Conservation (phyloP, 2,113 vertebrate genomes). For the Nibea coibor region DNA sequence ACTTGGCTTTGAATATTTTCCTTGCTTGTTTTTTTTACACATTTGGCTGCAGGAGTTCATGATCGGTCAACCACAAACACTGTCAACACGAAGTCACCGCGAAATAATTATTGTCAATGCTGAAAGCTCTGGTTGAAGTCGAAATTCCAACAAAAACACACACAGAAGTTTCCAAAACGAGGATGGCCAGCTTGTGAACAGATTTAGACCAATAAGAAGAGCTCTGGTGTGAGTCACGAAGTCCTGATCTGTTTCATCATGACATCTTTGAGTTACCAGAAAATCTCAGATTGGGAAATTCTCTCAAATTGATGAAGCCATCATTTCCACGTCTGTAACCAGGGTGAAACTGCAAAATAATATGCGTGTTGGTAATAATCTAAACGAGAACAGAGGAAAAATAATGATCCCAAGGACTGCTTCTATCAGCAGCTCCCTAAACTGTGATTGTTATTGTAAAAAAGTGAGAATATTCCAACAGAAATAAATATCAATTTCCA, state of each 20-base stretch:
- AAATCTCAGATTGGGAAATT: not conserved
- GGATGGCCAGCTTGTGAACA: not conserved
- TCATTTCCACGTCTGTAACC: not conserved
- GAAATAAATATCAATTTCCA: slow-evolving; percentile 16
- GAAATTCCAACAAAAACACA: not conserved
- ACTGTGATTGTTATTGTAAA: not conserved
- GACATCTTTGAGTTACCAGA: not conserved
- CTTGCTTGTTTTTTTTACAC: slow-evolving; percentile 6
- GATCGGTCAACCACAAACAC: slow-evolving; percentile 32
- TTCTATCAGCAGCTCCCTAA: slow-evolving; percentile 21
- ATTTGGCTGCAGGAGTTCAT: slow-evolving; percentile 14
- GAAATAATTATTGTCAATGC: not conserved
- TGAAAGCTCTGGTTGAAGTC: not conserved
- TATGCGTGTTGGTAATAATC: slow-evolving; percentile 1
- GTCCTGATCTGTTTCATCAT: not conserved
- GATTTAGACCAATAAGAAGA: not conserved
- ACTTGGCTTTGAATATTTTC: slow-evolving; percentile 1
- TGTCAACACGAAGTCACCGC: slow-evolving; percentile 8
- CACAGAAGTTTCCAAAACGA: not conserved
- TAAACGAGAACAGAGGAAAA: not conserved
- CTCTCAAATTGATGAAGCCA: not conserved
- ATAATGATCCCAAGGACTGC: slow-evolving; percentile 2
- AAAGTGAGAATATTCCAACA: slow-evolving; percentile 3
- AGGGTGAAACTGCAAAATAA: no score
- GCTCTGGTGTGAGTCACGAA: not conserved